Base-by-base conservation (phyloP, 2,113 vertebrate genomes). In the Nothoprocta perdicaria region DNA sequence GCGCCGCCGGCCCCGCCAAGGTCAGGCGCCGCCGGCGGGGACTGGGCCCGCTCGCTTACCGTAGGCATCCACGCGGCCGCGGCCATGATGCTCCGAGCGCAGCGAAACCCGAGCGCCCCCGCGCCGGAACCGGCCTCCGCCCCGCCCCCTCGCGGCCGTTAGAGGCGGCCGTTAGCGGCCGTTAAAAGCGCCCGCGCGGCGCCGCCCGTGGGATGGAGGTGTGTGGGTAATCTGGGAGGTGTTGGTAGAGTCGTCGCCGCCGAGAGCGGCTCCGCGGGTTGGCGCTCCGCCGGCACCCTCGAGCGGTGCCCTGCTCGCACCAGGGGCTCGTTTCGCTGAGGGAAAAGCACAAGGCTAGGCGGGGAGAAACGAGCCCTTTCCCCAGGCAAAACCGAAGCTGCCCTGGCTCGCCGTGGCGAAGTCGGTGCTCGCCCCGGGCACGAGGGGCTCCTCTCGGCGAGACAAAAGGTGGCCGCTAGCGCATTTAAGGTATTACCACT, bases 11-110 rank as follows among this genome's bases (percentile, higher is more conserved):
- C 26, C 23, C 53, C 35, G 16, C 12, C 75, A 72, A 80, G 67
- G 84, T 65, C 48, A 41, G 18, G 9, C 3, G 33, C 19, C 40
- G 41, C 12, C 50, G 50, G 57, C 29, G 13, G 52, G 6, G 55
- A n/a, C 31, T 6, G 24, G 40, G 45, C 53, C 18, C 7, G 23
- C 15, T 4, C 6, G 53, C 95, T 95, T 88, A 97, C 97, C 96
- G 96, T 95, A 45, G 96, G 94, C 52, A 95, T 84, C 96, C 96
- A 96, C 53, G 95, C 94, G 52, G 96, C 46, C 2, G 93, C 93
- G 2, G 96, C 97, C 95, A 97, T 97, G 68, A 81, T 26, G 35
- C 33, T 16, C 19, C 9, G 11, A 9, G 12, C 62, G 14, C 12
- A 7, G 22, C 10, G 14, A 46, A 16, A 43, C 33, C 57, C n/a